These are phyloP conservation scores for Tortricodes alternella DNA, from an alignment of 2,888 invertebrate genomes.

Conservation along the genomic window DNA sequence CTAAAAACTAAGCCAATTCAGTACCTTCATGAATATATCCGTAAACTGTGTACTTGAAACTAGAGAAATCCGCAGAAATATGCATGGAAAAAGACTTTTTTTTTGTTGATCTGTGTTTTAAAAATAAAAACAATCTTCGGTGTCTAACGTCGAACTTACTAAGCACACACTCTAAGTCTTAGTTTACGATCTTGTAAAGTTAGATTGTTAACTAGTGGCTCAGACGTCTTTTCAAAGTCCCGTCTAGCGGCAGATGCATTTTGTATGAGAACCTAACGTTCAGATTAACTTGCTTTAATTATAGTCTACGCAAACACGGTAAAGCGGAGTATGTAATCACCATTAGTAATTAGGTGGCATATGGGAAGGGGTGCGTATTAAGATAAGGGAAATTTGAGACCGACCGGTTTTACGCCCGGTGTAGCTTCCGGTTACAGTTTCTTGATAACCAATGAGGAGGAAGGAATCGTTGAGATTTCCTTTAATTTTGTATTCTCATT, in stretches of 20 bases:
- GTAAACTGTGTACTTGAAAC: too few relatives aligned
- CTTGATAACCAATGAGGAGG: background rate
- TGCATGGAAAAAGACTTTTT: too few relatives aligned
- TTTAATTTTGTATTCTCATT: too few relatives aligned
- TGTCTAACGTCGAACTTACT: background rate
- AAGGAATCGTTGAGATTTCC: conserved; percentile 10
- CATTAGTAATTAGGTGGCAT: conserved; percentile 73
- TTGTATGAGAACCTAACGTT: conserved; percentile 71
- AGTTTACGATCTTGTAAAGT: background rate
- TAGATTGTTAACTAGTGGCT: conserved; percentile 28
- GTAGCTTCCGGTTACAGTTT: conserved; percentile 13
- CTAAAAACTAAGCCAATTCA: too few relatives aligned
- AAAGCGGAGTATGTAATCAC: conserved; percentile 67
- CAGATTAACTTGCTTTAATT: conserved; percentile 78
- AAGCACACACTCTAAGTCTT: background rate
- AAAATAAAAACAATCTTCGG: background rate
- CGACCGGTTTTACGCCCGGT: conserved; percentile 24
- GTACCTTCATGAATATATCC: too few relatives aligned
- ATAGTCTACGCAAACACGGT: conserved; percentile 68
- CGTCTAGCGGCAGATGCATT: conserved; percentile 58
- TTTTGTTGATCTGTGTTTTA: background rate
- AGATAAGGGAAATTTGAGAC: conserved; percentile 19
- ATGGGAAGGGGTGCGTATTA: conserved; percentile 31
- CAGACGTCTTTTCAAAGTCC: conserved; percentile 43
- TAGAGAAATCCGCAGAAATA: too few relatives aligned